These are phyloP conservation scores for Theristicus caerulescens DNA, from an alignment of 2,113 vertebrate species.

Conservation along the genomic window DNA sequence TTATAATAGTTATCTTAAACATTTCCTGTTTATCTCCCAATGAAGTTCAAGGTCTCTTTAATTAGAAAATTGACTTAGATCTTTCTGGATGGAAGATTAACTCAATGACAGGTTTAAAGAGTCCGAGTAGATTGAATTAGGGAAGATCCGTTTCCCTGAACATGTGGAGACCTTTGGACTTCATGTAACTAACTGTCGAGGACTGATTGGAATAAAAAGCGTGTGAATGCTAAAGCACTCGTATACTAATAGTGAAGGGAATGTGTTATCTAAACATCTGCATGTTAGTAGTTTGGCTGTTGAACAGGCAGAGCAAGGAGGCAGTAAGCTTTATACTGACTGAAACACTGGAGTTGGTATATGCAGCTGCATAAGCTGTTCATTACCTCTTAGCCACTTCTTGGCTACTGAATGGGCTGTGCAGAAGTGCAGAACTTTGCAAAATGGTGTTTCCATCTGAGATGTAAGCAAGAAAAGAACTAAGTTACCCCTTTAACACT, in stretches of 20 bases:
- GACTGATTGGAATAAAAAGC: neutral
- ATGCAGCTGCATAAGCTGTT: neutral
- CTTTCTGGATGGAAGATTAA: neutral
- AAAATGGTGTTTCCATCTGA: neutral
- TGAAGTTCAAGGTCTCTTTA: neutral
- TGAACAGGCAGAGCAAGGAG: neutral
- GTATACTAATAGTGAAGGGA: neutral
- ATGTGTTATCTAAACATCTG: fast-evolving
- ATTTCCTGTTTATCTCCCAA: constrained; percentile 51
- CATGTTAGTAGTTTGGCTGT: fast-evolving
- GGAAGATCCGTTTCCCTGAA: neutral
- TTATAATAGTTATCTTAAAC: neutral
- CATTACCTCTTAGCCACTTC: fast-evolving
- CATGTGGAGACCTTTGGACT: neutral
- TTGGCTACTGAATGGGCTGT: fast-evolving
- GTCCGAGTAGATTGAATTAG: neutral
- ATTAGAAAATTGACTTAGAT: neutral
- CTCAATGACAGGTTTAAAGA: neutral
- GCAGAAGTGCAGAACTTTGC: fast-evolving
- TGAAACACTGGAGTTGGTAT: neutral
- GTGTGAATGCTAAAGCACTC: neutral
- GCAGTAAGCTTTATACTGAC: neutral
- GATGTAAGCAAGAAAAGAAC: neutral
- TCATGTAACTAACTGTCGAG: neutral
- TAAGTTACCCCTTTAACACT: neutral